These are phyloP conservation scores for Poecilus cupreus DNA, from an alignment of 2,888 invertebrate species.

Conservation along the genomic window DNA sequence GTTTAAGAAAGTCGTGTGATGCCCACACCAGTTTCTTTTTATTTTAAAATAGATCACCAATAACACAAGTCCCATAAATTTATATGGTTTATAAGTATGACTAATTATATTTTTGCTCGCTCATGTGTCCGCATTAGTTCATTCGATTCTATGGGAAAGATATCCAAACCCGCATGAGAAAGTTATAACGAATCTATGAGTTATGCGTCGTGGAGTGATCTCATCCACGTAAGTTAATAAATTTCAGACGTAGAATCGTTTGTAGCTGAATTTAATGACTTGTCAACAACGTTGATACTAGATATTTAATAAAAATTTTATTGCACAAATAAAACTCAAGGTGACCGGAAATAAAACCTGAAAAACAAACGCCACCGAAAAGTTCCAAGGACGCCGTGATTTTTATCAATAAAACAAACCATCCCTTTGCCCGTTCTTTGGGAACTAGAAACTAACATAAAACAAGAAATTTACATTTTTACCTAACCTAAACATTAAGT, in stretches of 20 bases:
- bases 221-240: not conserved
- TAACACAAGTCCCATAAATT: too few species aligned
- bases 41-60: too few species aligned
- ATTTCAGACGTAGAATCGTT: not conserved
- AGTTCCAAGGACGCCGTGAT: not conserved
- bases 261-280: not conserved
- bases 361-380: not conserved
- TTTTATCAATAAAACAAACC: too few species aligned
- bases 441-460: too few species aligned
- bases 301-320: not conserved
- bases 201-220: conserved; percentile 1
- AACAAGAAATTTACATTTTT: too few species aligned
- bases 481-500: too few species aligned
- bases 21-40: too few species aligned
- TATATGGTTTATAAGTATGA: too few species aligned
- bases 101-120: not conserved
- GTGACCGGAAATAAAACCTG: conserved; percentile 19
- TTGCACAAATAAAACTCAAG: conserved; percentile 4
- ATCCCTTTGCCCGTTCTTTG: too few species aligned
- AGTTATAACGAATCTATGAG: conserved; percentile 16
- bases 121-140: not conserved
- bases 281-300: not conserved
- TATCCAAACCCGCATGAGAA: conserved; percentile 5
- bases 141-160: conserved; percentile 9
- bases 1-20: too few species aligned